A percentile compares a stretch with the other conserved stretches of the same genome.
Conservation (phyloP, 2,797 vertebrate species). For the Atherinosoma microstoma region DNA sequence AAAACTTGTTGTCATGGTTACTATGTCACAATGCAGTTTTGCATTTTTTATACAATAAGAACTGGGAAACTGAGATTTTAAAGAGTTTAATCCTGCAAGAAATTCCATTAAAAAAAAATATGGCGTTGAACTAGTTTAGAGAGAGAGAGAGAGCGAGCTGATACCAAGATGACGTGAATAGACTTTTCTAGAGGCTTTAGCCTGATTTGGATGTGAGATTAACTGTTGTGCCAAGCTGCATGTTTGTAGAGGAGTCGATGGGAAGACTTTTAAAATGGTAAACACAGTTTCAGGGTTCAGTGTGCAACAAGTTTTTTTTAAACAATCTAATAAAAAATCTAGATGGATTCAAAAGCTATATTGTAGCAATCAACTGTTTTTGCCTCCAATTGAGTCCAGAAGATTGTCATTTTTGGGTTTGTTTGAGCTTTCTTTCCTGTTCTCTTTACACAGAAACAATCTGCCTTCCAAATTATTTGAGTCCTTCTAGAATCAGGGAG, state of each 20-base stretch:
- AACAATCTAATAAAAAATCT: conserved; percentile 11
- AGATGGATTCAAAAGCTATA: conserved; percentile 26
- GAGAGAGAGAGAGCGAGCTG: conserved; percentile 4
- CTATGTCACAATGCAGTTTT: conserved; percentile 9
- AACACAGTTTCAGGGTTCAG: background rate
- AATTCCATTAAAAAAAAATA: background rate
- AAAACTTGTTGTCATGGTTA: conserved; percentile 52
- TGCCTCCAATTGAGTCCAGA: conserved; percentile 34
- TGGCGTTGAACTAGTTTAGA: conserved; percentile 1
- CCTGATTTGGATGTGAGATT: conserved; percentile 29
- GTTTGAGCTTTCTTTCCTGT: conserved; percentile 52
- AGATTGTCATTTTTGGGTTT: conserved; percentile 52
- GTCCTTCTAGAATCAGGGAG: conserved; percentile 42
- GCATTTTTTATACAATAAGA: conserved; percentile 1
- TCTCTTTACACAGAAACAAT: conserved; percentile 50
- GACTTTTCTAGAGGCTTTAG: conserved; percentile 10
- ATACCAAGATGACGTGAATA: conserved; percentile 15
- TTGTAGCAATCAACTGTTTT: conserved; percentile 10
- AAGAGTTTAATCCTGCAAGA: conserved; percentile 11
- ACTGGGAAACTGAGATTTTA: conserved; percentile 8
- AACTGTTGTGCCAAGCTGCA: conserved; percentile 32
- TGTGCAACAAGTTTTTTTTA: conserved; percentile 3
- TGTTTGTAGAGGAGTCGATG: conserved; percentile 10
- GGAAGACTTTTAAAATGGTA: conserved; percentile 21
- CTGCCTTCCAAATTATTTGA: conserved; percentile 54